Base-by-base conservation (phyloP, 1,140 invertebrate genomes). In the Leptoteleia sp. region DNA sequence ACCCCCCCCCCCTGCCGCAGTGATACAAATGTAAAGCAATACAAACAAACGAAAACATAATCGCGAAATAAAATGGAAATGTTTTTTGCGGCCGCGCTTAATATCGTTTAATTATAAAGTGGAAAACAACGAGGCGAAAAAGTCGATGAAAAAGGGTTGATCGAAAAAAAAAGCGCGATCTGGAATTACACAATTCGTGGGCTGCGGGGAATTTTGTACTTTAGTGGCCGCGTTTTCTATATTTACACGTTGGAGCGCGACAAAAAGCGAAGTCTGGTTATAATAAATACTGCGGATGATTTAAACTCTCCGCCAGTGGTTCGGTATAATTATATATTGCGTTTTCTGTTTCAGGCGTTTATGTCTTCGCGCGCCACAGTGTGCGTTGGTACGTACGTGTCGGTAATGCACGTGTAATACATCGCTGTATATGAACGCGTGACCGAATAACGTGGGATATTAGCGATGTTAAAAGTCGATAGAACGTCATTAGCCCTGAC, bases 401-500 rank as follows among this genome's bases (percentile, higher is more conserved):
- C 29, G 62, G 37, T 47, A 47, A 52, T 67, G 17, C 27, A 54
- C 55, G 37, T 65, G 64, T 48, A 64, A 55, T 22, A 54, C 55
- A 61, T 57, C 31, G 55, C 55, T 62, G 38, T 9, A 9, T n/a
- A 15, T 29, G 42, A 55, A 55, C 65, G 67, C 65, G 57, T 57
- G 45, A 52, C 45, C 43, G 40, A 65, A 59, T 59, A 65, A 65
- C 48, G 61, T 55, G 48, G 52, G 62, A 73, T 43, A 79, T 79
- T 79, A 68, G 57, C 52, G 62, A 42, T 67, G 68, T 61, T 68
- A 67, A 68, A 73, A 79, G 61, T 67, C 59, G 55, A 79, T 61
- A 13, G 22, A 57, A 64, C 68, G 62, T 68, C 68, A 68, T 73
- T 73, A 57, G 54, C 62, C 48, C 67, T 52, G 62, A 55, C 68